A percentile compares a stretch with the other conserved stretches of the same genome.
phyloP scores from a whole-genome alignment of 2,113 vertebrate species.

The Synchiropus splendidus region DNA sequence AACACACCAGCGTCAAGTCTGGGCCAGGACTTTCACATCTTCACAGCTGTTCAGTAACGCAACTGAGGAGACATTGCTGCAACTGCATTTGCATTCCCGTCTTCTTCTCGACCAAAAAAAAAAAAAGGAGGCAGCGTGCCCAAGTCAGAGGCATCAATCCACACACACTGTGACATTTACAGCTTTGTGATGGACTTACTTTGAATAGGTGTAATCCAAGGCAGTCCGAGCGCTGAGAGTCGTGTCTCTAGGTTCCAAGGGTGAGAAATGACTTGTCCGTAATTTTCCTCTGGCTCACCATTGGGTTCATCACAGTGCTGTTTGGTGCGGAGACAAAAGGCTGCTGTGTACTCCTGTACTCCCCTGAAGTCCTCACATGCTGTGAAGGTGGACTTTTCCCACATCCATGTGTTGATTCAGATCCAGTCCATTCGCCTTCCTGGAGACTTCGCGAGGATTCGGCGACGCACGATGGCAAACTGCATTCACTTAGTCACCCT shows the following conservation, averaged over 20 bases:
- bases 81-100: conserved; percentile 20
- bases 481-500: conserved; percentile 67
- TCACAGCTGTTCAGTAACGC: not conserved
- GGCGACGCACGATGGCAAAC: too few species aligned
- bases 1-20: not conserved
- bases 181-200: too few species aligned
- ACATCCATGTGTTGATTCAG: conserved; percentile 56
- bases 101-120: too few species aligned
- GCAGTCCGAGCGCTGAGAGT: too few species aligned
- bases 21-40: not conserved
- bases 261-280: conserved; percentile 43
- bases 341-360: too few species aligned
- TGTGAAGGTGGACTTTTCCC: too few species aligned
- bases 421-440: conserved; percentile 34
- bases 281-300: conserved; percentile 23
- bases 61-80: not conserved
- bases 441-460: conserved; percentile 56
- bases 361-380: too few species aligned
- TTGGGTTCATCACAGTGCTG: conserved; percentile 30
- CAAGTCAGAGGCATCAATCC: too few species aligned
- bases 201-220: too few species aligned
- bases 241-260: too few species aligned
- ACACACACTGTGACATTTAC: too few species aligned
- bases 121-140: too few species aligned
- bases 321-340: conserved; percentile 48